phyloP scores from a whole-genome alignment of 2,113 vertebrate species.

The Apodemus speciosus region DNA sequence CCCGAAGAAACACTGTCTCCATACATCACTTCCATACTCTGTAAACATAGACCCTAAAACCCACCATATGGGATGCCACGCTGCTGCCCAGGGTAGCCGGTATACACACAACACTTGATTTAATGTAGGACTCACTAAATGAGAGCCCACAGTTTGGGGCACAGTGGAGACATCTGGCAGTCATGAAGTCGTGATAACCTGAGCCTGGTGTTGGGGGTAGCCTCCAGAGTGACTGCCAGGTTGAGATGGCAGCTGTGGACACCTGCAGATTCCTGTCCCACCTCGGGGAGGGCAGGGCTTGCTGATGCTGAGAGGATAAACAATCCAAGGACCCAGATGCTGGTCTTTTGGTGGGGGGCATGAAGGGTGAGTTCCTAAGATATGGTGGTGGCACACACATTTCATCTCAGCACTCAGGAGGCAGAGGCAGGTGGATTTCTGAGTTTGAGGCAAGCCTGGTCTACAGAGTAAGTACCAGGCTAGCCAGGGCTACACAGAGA shows the following conservation, averaged over 20 bases:
- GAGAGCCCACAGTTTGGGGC: neutral
- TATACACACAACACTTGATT: neutral
- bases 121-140: neutral
- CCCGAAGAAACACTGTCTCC: neutral
- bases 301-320: neutral
- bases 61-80: neutral
- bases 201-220: rapidly evolving
- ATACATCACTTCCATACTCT: neutral
- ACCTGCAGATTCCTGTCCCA: neutral
- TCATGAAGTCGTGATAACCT: neutral
- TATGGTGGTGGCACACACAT: rapidly evolving
- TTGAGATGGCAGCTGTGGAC: neutral
- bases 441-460: neutral
- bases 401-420: neutral
- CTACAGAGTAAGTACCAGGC: neutral
- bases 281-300: neutral
- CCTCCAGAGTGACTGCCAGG: neutral
- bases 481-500: neutral
- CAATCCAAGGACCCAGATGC: neutral
- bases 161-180: neutral
- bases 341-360: neutral
- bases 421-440: neutral
- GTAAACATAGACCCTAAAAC: neutral
- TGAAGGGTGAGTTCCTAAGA: neutral
- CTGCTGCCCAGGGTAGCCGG: neutral